phyloP scores from a whole-genome alignment of 2,113 vertebrate genomes.

The Paramormyrops kingsleyae region DNA sequence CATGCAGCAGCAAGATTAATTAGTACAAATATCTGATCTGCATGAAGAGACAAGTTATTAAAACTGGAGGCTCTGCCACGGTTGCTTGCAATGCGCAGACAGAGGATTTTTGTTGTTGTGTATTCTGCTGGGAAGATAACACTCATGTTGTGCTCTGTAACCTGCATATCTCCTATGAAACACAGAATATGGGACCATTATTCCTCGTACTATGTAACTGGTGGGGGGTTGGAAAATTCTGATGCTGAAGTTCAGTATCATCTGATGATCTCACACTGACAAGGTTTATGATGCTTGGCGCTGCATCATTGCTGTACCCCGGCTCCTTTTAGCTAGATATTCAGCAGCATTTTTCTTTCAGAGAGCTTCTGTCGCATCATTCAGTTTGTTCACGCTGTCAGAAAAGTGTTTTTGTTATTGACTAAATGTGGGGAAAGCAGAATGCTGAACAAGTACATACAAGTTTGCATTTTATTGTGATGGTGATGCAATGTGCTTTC shows the following conservation, averaged over 20 bases:
- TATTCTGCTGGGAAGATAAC: not conserved
- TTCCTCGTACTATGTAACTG: not conserved
- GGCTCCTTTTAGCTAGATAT: not conserved
- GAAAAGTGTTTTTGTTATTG: not conserved
- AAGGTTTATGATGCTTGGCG: not conserved
- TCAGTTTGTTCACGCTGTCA: not conserved
- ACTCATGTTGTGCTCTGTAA: not conserved
- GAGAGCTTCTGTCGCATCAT: not conserved
- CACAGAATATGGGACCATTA: not conserved
- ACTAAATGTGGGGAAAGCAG: not conserved
- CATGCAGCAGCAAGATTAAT: not conserved
- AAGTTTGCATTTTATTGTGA: not conserved
- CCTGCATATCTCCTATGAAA: not conserved
- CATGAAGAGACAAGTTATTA: constrained; percentile 4
- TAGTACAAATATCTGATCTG: not conserved
- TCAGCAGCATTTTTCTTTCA: not conserved
- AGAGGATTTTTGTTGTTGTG: not conserved
- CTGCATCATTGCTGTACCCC: not conserved
- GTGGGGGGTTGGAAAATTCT: not conserved
- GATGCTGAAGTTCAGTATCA: not conserved
- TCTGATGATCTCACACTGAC: not conserved
- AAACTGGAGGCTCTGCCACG: not conserved
- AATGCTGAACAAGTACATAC: not conserved
- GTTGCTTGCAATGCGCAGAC: not conserved
- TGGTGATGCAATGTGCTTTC: not conserved